A percentile compares a stretch with the other conserved stretches of the same genome.
These are phyloP conservation scores for Lepidotrigona ventralis DNA, from an alignment of 1,140 invertebrate genomes.

Conservation along the genomic window DNA sequence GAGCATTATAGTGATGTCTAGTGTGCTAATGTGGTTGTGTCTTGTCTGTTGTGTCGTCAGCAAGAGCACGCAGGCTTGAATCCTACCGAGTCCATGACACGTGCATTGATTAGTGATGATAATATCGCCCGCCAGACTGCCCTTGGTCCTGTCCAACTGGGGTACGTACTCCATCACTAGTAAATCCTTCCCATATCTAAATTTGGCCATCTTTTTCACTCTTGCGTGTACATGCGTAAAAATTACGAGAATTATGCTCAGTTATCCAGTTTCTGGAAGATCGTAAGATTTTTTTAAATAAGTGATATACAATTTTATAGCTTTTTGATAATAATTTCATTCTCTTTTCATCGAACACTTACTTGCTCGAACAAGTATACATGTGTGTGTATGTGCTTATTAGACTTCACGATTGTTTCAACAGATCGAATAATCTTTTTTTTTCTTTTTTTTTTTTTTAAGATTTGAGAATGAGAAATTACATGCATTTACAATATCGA, in stretches of 20 bases:
- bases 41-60: slow-evolving; percentile 85
- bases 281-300: neutral
- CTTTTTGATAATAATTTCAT: neutral
- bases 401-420: neutral
- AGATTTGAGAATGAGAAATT: neutral
- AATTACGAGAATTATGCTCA: neutral
- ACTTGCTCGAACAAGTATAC: neutral
- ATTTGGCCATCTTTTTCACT: no score
- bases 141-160: slow-evolving; percentile 92
- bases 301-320: neutral
- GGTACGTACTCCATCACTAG: slow-evolving; percentile 86
- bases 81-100: slow-evolving; percentile 94
- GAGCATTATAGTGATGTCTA: slow-evolving; percentile 77
- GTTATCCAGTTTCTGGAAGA: neutral
- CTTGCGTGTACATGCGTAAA: no score
- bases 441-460: neutral
- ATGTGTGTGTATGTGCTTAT: neutral
- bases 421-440: neutral
- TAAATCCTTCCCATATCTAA: slow-evolving; percentile 52
- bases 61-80: slow-evolving; percentile 92
- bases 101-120: slow-evolving; percentile 94
- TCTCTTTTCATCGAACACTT: no score
- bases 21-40: slow-evolving; percentile 84
- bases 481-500: neutral
- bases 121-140: slow-evolving; percentile 89